These are phyloP conservation scores for Gasterosteus aculeatus DNA, from an alignment of 2,113 vertebrate species.

Conservation along the genomic window DNA sequence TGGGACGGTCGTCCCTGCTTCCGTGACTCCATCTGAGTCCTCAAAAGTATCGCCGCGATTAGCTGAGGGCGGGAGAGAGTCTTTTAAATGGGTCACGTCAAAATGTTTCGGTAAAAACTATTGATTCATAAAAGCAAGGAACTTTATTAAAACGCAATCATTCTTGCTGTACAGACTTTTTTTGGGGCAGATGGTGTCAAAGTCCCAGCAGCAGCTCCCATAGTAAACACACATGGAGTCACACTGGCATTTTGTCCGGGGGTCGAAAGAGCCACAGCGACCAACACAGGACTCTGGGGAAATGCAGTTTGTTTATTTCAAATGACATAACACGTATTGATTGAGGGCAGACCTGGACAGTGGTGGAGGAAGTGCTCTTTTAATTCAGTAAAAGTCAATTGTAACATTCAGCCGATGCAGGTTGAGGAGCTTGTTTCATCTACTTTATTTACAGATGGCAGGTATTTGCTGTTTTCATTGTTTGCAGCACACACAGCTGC, in stretches of 20 bases:
- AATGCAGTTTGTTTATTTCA: slow-evolving; percentile 22
- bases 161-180: slow-evolving; percentile 79
- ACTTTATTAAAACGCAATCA: neutral
- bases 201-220: slow-evolving; percentile 91
- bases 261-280: slow-evolving; percentile 85
- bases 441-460: neutral
- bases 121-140: neutral
- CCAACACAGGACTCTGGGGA: slow-evolving; percentile 86
- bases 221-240: slow-evolving; percentile 91
- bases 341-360: neutral
- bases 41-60: slow-evolving; percentile 77
- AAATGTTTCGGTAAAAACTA: neutral
- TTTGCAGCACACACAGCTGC: neutral
- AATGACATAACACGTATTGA: neutral
- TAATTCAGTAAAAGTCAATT: neutral
- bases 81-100: neutral
- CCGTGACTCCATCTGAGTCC: slow-evolving; percentile 10
- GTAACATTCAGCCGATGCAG: neutral
- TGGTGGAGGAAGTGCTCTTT: neutral
- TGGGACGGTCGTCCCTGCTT: neutral
- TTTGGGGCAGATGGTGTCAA: slow-evolving; percentile 79
- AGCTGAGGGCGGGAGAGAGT: slow-evolving; percentile 33
- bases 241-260: slow-evolving; percentile 88
- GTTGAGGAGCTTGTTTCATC: neutral
- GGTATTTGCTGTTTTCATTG: neutral